Evolutionary conservation across 2,888 invertebrate genomes (phyloP).

Genomic region (Metalampra italica): DNA sequence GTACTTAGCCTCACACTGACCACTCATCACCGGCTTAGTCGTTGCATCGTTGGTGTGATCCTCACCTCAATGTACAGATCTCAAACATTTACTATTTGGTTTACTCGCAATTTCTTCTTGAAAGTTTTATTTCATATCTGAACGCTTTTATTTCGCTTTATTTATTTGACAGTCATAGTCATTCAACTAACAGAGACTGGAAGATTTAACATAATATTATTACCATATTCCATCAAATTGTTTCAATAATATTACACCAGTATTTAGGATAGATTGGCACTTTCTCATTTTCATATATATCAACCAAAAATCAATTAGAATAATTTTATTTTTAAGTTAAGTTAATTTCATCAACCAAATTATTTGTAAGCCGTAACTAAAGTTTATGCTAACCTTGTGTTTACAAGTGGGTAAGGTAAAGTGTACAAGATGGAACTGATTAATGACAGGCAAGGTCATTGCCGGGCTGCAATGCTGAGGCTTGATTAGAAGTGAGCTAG

Average conservation of each 20-base stretch:
- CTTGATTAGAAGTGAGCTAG: slow-evolving; percentile 1
- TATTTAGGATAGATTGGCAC: slow-evolving; percentile 63
- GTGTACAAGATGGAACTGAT: slow-evolving; percentile 29
- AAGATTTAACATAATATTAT: slow-evolving; percentile 10
- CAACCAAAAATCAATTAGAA: slow-evolving; percentile 12
- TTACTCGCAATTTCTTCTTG: slow-evolving; percentile 45
- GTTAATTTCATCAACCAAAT: not conserved
- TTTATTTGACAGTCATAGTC: slow-evolving; percentile 47
- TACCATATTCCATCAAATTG: slow-evolving; percentile 33
- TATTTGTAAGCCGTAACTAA: not conserved
- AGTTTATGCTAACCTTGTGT: not conserved
- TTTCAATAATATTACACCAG: slow-evolving; percentile 32
- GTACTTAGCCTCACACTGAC: slow-evolving; percentile 57
- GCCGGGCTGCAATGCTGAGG: slow-evolving; percentile 24
- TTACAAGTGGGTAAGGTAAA: not conserved
- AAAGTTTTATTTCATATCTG: slow-evolving; percentile 54
- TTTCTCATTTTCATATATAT: slow-evolving; percentile 37
- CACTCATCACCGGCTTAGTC: slow-evolving; percentile 66
- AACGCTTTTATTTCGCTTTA: slow-evolving; percentile 40
- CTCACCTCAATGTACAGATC: slow-evolving; percentile 50
- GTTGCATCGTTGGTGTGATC: slow-evolving; percentile 68
- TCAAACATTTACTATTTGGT: slow-evolving; percentile 49
- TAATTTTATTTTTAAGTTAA: slow-evolving; percentile 1
- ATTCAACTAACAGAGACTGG: slow-evolving; percentile 15
- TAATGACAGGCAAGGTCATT: slow-evolving; percentile 62